Evolutionary conservation across 37 sponge, comb jelly and placozoan genomes (phyloP).

Genomic region (Chondrosia reniformis): DNA sequence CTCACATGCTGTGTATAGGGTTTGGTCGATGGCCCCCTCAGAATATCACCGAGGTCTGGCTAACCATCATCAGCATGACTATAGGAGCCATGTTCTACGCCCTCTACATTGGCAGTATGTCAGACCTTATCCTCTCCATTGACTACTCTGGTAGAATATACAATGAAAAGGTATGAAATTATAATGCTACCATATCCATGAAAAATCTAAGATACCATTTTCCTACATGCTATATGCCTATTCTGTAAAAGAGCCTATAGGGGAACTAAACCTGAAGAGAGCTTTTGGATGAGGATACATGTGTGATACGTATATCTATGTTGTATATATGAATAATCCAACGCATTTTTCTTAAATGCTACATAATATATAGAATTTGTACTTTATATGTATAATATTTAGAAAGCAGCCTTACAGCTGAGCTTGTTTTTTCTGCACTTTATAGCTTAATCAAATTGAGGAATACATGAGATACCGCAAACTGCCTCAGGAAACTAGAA

Average conservation of each 20-base stretch:
- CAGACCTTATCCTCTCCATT: constrained; percentile 47
- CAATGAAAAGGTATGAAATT: constrained; percentile 53
- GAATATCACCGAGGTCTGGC: constrained; percentile 55
- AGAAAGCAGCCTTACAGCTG: neutral
- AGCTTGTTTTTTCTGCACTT: neutral
- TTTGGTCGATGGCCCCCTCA: constrained; percentile 70
- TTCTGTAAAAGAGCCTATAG: no score
- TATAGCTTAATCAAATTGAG: constrained; percentile 54
- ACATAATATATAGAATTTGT: no score
- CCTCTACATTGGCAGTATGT: constrained; percentile 69
- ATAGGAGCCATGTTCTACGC: constrained; percentile 68
- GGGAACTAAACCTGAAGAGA: no score
- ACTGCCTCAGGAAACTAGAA: constrained; percentile 41
- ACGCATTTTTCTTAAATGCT: no score
- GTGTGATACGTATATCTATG: no score
- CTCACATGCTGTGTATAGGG: constrained; percentile 59
- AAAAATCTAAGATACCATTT: no score
- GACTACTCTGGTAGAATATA: constrained; percentile 44
- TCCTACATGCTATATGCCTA: no score
- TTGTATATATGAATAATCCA: no score
- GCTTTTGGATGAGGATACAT: no score
- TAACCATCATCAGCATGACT: constrained; percentile 71
- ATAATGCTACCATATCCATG: neutral
- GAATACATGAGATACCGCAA: constrained; percentile 69
- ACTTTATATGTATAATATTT: no score